A percentile compares a stretch with the other conserved stretches of the same genome.
Evolutionary conservation across 2,888 invertebrate species (phyloP).

Genomic region (Drosophila aldrichi): DNA sequence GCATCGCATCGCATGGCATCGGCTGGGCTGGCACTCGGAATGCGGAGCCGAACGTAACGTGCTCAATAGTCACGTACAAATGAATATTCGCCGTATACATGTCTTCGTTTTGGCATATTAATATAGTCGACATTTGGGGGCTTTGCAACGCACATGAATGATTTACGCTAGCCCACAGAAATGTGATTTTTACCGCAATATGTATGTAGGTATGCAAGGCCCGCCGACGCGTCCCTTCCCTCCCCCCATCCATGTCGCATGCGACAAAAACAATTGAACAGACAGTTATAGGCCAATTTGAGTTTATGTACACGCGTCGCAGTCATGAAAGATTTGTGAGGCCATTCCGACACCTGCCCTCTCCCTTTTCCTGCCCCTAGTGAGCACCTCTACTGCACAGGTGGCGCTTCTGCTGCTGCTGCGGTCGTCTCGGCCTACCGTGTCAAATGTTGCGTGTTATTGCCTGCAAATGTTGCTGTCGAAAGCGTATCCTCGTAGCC

Average conservation of each 20-base stretch:
- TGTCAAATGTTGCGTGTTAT: slow-evolving; percentile 79
- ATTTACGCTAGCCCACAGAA: slow-evolving; percentile 70
- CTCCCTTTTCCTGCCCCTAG: slow-evolving; percentile 3
- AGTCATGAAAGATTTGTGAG: slow-evolving; percentile 76
- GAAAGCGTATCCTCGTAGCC: slow-evolving; percentile 71
- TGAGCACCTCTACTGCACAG: slow-evolving; percentile 52
- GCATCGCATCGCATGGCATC: slow-evolving; percentile 14
- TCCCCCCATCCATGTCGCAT: slow-evolving; percentile 9
- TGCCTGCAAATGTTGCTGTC: slow-evolving; percentile 76
- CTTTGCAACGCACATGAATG: slow-evolving; percentile 71
- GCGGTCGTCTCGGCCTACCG: slow-evolving; percentile 51
- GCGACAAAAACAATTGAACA: slow-evolving; percentile 78
- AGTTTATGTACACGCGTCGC: slow-evolving; percentile 79
- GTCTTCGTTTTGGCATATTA: slow-evolving; percentile 78
- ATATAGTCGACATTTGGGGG: slow-evolving; percentile 73
- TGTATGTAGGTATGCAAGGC: slow-evolving; percentile 63
- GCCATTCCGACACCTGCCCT: slow-evolving; percentile 20
- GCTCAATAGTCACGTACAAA: slow-evolving; percentile 81
- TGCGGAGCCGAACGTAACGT: slow-evolving; percentile 64
- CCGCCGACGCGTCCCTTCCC: slow-evolving; percentile 1
- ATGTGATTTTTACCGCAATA: slow-evolving; percentile 80
- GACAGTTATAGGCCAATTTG: slow-evolving; percentile 80
- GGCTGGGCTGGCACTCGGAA: slow-evolving; percentile 6
- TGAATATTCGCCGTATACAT: slow-evolving; percentile 76
- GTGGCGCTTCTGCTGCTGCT: slow-evolving; percentile 27